Evolutionary conservation across 2,113 vertebrate species (phyloP).

Genomic region (Egretta garzetta): DNA sequence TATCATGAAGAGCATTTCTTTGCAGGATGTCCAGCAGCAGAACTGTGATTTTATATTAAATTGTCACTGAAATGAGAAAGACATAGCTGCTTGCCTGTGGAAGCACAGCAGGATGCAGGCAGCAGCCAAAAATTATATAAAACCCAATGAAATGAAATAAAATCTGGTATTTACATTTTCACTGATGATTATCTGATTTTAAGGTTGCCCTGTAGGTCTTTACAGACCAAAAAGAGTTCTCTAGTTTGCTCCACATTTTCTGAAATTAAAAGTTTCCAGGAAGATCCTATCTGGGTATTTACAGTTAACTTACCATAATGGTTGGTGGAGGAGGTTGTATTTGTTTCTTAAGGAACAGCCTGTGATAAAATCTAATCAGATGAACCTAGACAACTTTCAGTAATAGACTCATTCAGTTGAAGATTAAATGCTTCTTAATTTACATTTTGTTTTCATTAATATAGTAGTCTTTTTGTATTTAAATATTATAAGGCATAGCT

Average conservation of each 20-base stretch:
- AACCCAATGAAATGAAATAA: constrained; percentile 24
- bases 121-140: constrained; percentile 30
- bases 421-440: not conserved
- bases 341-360: not conserved
- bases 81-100: not conserved
- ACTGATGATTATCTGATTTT: not conserved
- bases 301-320: not conserved
- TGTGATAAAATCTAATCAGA: not conserved
- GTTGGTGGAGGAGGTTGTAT: not conserved
- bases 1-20: constrained; percentile 66
- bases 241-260: not conserved
- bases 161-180: constrained; percentile 37
- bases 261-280: not conserved
- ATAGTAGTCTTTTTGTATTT: not conserved
- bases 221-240: not conserved
- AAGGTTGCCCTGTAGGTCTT: not conserved
- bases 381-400: not conserved
- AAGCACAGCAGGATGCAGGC: not conserved
- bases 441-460: not conserved
- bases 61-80: constrained; percentile 43
- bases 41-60: constrained; percentile 63
- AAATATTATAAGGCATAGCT: not conserved
- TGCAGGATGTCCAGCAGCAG: constrained; percentile 45
- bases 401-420: not conserved
- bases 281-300: not conserved